Evolutionary conservation across 2,888 invertebrate species (phyloP), one percentile per base, ranked within the genome.

Genomic region (Leucoptera coffeella): DNA sequence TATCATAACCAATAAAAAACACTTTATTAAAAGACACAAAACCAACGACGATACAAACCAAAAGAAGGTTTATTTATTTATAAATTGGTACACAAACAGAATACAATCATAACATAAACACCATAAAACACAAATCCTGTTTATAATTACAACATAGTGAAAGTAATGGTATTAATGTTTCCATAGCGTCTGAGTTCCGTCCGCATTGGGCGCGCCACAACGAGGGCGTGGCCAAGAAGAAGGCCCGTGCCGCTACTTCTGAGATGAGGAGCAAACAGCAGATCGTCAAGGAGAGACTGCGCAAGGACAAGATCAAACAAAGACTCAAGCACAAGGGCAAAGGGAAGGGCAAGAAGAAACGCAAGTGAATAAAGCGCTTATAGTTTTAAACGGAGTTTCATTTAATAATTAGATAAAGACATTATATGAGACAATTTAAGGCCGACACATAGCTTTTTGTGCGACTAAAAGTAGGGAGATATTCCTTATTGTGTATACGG

Each of bases 171-270:
- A n/a, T n/a, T n/a, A n/a, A n/a, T n/a, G n/a, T n/a, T n/a, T n/a
- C n/a, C n/a, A n/a, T n/a, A 48, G 65, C 51, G 8, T 71, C 76
- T 0, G 75, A 81, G 26, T 72, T 72, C 40, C 69, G 75, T 29
- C 84, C 85, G 1, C 83, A 81, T 41, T 87, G 86, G 82, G 82
- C 82, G 25, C 78, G 82, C 25, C 85, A 87, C 50, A 89, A 88
- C 55, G 79, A 81, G 32, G 85, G 87, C 33, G 31, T 80, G 3
- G 76, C 78, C 35, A 57, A 73, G 31, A 80, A 80, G 50, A 72
- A 75, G 38, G 54, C 49, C 36, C 60, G 51, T n/a, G 45, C 50
- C 1, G 60, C 60, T 13, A 73, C 71, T 29, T 69, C 60, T n/a
- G 81, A 87, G 53, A 53, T 87, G 47, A 75, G 78, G 42, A 71